These are phyloP conservation scores for Bugula neritina DNA, from an alignment of 2,888 invertebrate species.

Conservation along the genomic window DNA sequence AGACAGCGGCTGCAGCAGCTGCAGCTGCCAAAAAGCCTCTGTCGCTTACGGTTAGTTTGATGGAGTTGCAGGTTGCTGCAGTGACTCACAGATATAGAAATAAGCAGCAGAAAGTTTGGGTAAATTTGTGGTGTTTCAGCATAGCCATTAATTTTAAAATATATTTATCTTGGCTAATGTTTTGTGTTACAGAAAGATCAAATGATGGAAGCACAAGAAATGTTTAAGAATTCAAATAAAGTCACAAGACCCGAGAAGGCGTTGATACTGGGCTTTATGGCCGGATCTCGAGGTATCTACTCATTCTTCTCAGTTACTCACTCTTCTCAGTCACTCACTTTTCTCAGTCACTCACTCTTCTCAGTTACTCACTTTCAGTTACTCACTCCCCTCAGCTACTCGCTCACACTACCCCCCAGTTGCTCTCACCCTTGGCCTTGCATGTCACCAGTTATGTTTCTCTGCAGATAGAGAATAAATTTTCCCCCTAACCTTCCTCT, in stretches of 20 bases:
- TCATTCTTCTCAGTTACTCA: neutral
- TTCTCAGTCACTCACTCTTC: neutral
- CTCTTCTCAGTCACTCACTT: neutral
- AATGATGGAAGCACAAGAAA: slow-evolving; percentile 93
- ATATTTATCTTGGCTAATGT: too few species aligned
- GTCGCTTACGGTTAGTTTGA: slow-evolving; percentile 28
- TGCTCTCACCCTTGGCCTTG: neutral
- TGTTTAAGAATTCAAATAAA: slow-evolving; percentile 91
- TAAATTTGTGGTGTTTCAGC: too few species aligned
- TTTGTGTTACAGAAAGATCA: slow-evolving; percentile 71
- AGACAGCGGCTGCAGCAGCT: slow-evolving; percentile 32
- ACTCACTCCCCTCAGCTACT: neutral
- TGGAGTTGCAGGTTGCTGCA: too few species aligned
- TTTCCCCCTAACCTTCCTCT: too few species aligned
- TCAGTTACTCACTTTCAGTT: neutral
- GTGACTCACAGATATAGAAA: too few species aligned
- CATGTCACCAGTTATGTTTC: too few species aligned
- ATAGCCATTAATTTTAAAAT: too few species aligned
- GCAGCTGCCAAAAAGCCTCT: slow-evolving; percentile 30
- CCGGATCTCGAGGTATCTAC: slow-evolving; percentile 77
- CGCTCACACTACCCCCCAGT: neutral
- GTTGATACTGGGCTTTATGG: slow-evolving; percentile 95
- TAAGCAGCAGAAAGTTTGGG: too few species aligned
- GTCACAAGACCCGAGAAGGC: slow-evolving; percentile 95
- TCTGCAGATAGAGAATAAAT: too few species aligned